phyloP scores from a whole-genome alignment of 2,797 vertebrate species.

The Sebastiscus tertius region DNA sequence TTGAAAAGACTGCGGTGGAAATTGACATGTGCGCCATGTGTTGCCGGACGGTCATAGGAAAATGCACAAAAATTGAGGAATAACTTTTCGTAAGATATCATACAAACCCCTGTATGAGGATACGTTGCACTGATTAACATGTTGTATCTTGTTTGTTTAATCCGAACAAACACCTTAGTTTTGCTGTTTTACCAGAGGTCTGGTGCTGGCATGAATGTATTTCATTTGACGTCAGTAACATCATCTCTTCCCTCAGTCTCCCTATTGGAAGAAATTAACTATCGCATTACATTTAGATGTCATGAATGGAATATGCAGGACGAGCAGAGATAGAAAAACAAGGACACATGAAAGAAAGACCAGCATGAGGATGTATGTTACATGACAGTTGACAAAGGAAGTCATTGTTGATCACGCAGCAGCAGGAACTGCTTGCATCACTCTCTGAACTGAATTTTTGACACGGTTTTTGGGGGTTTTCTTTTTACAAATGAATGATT shows the following conservation, averaged over 20 bases:
- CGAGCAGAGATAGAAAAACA: not conserved
- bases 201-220: too few species aligned
- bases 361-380: not conserved
- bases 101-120: too few species aligned
- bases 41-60: too few species aligned
- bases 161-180: too few species aligned
- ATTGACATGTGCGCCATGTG: too few species aligned
- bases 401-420: not conserved
- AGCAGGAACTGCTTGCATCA: not conserved
- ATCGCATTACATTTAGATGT: not conserved
- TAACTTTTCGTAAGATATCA: too few species aligned
- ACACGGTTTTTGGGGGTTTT: not conserved
- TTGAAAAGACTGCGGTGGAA: rapidly evolving
- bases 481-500: not conserved
- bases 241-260: not conserved
- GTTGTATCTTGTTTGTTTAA: not conserved
- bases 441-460: not conserved
- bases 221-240: not conserved
- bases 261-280: not conserved
- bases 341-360: not conserved
- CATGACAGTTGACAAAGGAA: not conserved
- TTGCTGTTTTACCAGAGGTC: not conserved
- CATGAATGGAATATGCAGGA: not conserved
- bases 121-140: not conserved
- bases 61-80: too few species aligned